Evolutionary conservation across 2,113 vertebrate species (phyloP).

Genomic region (Procavia capensis): DNA sequence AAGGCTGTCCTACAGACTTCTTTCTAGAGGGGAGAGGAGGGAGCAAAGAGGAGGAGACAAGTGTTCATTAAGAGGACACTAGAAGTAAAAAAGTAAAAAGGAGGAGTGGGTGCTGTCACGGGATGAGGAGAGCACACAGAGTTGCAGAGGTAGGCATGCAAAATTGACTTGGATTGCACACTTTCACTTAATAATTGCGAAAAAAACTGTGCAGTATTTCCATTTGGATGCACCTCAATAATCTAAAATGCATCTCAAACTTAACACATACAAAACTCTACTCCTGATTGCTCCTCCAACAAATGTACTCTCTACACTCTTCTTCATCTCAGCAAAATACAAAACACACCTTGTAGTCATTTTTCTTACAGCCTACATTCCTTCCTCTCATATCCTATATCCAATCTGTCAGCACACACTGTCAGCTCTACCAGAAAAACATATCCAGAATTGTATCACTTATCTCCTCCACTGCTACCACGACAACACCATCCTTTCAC

Average conservation of each 20-base stretch:
- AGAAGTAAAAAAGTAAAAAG: no score
- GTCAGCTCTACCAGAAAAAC: background rate
- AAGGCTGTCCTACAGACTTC: no score
- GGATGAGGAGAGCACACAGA: no score
- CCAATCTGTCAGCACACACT: background rate
- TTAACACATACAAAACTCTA: background rate
- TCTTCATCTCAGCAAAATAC: background rate
- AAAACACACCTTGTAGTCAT: background rate
- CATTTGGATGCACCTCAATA: background rate
- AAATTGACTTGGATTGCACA: no score
- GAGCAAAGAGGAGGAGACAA: no score
- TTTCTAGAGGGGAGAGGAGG: no score
- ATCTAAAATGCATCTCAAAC: background rate
- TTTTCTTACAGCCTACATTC: background rate
- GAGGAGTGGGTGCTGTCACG: no score
- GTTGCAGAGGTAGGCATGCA: no score
- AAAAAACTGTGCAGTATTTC: background rate
- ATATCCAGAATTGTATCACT: background rate
- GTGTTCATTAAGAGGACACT: no score
- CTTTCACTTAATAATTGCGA: no score
- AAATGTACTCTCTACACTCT: background rate
- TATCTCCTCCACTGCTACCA: background rate
- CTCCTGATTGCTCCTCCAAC: background rate
- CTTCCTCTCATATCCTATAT: background rate
- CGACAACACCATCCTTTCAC: background rate